Evolutionary conservation across 2,113 vertebrate genomes (phyloP).

Genomic region (Lathamus discolor): DNA sequence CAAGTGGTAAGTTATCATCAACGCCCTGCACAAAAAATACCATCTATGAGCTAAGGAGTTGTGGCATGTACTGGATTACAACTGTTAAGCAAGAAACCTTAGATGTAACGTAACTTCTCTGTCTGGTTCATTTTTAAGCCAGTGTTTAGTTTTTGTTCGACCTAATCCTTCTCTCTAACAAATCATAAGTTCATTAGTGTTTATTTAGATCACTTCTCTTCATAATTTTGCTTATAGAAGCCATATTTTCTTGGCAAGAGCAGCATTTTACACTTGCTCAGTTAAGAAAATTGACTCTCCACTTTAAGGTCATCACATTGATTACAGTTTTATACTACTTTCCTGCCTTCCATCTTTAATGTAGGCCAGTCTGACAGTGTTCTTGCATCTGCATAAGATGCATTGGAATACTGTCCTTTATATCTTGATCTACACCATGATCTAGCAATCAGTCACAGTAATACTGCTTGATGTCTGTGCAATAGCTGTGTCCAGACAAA

Average conservation of each 20-base stretch:
- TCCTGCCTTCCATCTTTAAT: neutral
- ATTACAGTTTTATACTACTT: neutral
- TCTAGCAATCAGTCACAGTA: neutral
- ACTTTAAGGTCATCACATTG: neutral
- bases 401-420: neutral
- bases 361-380: neutral
- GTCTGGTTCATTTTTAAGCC: neutral
- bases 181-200: neutral
- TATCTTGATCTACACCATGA: neutral
- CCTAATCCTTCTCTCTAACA: neutral
- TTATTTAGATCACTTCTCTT: neutral
- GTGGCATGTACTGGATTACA: neutral
- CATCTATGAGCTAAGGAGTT: neutral
- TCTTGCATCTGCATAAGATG: neutral
- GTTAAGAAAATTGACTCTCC: neutral
- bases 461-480: neutral
- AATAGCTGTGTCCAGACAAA: neutral
- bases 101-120: neutral
- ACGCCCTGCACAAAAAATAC: fast-evolving
- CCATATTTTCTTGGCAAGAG: neutral
- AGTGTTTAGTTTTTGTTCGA: neutral
- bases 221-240: neutral
- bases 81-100: neutral
- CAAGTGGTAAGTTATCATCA: constrained; percentile 83
- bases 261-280: neutral